Conservation (phyloP, 2,113 vertebrate genomes). For the Melanostigma gelatinosum region DNA sequence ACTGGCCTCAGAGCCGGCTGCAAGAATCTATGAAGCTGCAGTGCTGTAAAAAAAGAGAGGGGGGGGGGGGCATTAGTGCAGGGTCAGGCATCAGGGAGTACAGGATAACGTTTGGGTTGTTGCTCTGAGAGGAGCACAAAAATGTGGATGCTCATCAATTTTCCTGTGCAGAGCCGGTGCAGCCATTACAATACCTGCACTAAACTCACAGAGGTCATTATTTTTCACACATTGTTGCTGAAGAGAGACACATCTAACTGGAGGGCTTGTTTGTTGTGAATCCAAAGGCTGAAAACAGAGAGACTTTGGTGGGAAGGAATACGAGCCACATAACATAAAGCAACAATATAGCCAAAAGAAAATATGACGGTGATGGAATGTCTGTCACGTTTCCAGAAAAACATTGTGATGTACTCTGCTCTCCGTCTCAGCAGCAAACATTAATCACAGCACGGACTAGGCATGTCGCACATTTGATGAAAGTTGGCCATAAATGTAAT, state of each 20-base stretch:
- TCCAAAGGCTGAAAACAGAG: slow-evolving; percentile 2
- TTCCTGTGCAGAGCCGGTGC: slow-evolving; percentile 27
- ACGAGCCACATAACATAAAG: slow-evolving; percentile 11
- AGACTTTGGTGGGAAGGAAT: neutral
- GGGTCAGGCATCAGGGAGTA: slow-evolving; percentile 32
- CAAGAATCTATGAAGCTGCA: slow-evolving; percentile 22
- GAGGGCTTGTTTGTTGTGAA: slow-evolving; percentile 12
- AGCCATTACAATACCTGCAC: slow-evolving; percentile 38
- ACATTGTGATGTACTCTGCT: slow-evolving; percentile 38
- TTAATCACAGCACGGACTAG: slow-evolving; percentile 75
- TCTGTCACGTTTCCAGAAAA: slow-evolving; percentile 32
- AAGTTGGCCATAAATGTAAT: slow-evolving; percentile 76
- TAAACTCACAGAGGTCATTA: slow-evolving; percentile 45
- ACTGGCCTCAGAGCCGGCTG: slow-evolving; percentile 15
- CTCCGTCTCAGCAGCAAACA: slow-evolving; percentile 38
- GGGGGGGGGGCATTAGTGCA: slow-evolving; percentile 6
- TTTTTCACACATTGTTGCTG: slow-evolving; percentile 35
- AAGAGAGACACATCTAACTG: slow-evolving; percentile 21
- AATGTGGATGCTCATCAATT: slow-evolving; percentile 8
- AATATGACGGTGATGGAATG: slow-evolving; percentile 22
- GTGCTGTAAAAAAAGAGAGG: slow-evolving; percentile 30
- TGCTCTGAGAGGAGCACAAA: slow-evolving; percentile 34
- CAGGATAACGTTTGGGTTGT: slow-evolving; percentile 9
- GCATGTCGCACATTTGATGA: slow-evolving; percentile 68
- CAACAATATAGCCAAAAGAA: slow-evolving; percentile 6